Evolutionary conservation across 2,888 invertebrate species (phyloP), one percentile per base, ranked within the genome.

Genomic region (Allacma fusca): DNA sequence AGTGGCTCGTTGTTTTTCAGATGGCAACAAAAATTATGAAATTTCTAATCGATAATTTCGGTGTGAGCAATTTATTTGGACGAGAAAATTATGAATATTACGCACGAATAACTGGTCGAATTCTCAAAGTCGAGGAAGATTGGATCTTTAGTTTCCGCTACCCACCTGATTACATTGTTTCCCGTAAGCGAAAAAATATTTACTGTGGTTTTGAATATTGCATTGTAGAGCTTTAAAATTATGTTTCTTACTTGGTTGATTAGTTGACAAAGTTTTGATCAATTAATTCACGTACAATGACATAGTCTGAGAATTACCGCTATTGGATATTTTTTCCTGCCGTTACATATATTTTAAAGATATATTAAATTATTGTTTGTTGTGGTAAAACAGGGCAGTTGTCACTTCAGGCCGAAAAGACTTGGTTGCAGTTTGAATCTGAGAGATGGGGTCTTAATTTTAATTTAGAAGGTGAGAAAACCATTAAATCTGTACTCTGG

Each of bases 21-120:
- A 93, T 95, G 86, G 97, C 98, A 82, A 97, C 97, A 44, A 91
- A 94, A 85, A 95, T 98, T 82, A 96, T 98, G 93, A 95, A 97
- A 86, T 94, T 97, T 87, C 91, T 98, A 87, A 98, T 98, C 85
- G 97, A 97, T 87, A 96, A 97, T 88, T 98, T 97, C 89, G 97
- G 97, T 78, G 94, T 95, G 44, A 94, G 95, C 80, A 95, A 97
- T 87, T 90, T 98, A 84, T 98, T 98, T 87, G 98, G 98, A 0
- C 91, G 94, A 71, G 93, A 94, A 80, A 96, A 96, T 88, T 97
- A 97, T 87, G 96, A 96, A 88, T 97, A 94, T 87, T 97, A 97
- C 88, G 96, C 96, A 29, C 90, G 96, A 57, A 96, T 97, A 78
- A 97, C 96, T 24, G 97, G 97, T 0, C 90, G 96, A 76, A 95